Evolutionary conservation across 2,113 vertebrate genomes (phyloP), one percentile per base, ranked within the genome.

Genomic region (Chamaetylas fuelleborni): DNA sequence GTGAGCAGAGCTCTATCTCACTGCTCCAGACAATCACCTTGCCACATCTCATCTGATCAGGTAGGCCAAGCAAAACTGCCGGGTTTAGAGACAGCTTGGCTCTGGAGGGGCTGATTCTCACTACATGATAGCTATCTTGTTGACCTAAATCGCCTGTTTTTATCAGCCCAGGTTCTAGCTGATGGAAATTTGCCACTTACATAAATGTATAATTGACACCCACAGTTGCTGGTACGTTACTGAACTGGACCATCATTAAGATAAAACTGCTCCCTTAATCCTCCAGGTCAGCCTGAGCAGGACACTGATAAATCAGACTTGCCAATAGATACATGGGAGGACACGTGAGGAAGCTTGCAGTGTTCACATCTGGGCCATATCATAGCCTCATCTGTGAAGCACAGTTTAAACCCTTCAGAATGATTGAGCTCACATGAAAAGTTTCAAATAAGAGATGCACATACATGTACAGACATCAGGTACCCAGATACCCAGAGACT

Each of bases 81-180:
- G 60, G 48, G 36, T 82, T 81, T 62, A 84, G 70, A 86, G 78
- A 73, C 48, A 84, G 58, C 26, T 71, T 57, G 77, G 76, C 42
- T 83, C 82, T 93, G 48, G 69, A 92, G 86, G 14, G 58, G 74
- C 54, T 79, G 79, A 93, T 94, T 93, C 82, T 93, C 80, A 65
- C 70, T 25, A 25, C 1, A 2, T 19, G 70, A 89, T 84, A 90
- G 31, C 38, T 70, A 92, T 80, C 86, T 91, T 56, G 62, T 29
- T 67, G 81, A 83, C 85, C 67, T 96, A 78, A 81, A 77, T 69
- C 24, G 25, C 22, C 69, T 34, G 82, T 15, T 94, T 86, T 88
- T 94, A 93, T 94, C 90, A 94, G 56, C 2, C 48, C 92, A 81
- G 86, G 64, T 78, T 92, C 88, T 33, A 61, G 67, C 65, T 65